A percentile compares a stretch with the other conserved stretches of the same genome.
These are phyloP conservation scores for Pimephales promelas DNA, from an alignment of 2,113 vertebrate species.

Conservation along the genomic window DNA sequence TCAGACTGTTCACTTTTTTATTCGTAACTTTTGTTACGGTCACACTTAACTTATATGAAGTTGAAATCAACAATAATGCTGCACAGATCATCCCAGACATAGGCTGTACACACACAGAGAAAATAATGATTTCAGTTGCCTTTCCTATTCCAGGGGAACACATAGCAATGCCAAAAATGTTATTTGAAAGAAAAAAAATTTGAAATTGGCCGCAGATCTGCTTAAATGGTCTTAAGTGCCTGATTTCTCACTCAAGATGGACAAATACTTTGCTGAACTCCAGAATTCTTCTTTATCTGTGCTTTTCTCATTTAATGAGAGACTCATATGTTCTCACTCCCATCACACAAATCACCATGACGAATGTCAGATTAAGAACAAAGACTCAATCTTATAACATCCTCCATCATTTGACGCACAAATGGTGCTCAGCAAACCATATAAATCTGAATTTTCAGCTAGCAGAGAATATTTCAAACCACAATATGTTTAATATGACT, in stretches of 20 bases:
- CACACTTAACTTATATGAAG: no score
- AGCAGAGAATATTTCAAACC: background rate
- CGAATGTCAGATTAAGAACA: constrained; percentile 22
- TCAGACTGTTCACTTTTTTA: no score
- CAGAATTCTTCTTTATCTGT: background rate
- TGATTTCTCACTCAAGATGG: background rate
- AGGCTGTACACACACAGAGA: no score
- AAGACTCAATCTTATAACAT: background rate
- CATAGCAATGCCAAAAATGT: constrained; percentile 11
- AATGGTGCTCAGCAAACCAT: background rate
- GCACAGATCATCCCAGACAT: no score
- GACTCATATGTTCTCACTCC: constrained; percentile 6
- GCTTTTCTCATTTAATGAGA: background rate
- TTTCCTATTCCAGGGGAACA: background rate
- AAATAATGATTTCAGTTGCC: no score
- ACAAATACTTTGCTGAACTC: background rate
- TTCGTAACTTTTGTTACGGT: no score
- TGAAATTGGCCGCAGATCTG: background rate
- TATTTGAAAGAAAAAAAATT: background rate
- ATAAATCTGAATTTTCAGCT: background rate
- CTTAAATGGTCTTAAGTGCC: background rate
- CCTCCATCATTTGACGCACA: constrained; percentile 10
- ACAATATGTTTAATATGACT: constrained; percentile 18
- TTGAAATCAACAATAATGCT: no score
- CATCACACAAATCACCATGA: constrained; percentile 28